Evolutionary conservation across 2,888 invertebrate species (phyloP).

Genomic region (Laothoe populi): DNA sequence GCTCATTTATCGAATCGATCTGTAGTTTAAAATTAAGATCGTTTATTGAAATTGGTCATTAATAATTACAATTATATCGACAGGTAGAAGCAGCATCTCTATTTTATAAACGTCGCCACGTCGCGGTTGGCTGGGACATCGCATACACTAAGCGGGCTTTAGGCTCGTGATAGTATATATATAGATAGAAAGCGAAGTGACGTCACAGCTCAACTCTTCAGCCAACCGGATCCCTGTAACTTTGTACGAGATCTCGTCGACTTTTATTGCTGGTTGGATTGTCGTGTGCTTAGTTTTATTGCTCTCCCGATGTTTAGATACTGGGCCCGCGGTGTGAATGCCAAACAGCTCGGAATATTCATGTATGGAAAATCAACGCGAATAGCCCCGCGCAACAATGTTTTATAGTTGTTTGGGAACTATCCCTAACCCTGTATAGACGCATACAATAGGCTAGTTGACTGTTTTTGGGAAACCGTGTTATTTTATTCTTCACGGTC

Average conservation of each 20-base stretch:
- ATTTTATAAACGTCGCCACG: conserved; percentile 42
- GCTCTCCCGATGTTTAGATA: conserved; percentile 71
- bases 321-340: conserved; percentile 59
- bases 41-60: too few species aligned
- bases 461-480: too few species aligned
- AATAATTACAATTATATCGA: conserved; percentile 33
- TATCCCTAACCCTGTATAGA: conserved; percentile 40
- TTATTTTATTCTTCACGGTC: too few species aligned
- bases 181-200: conserved; percentile 79
- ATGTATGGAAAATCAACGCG: conserved; percentile 65
- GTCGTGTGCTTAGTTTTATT: conserved; percentile 81
- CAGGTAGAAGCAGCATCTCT: conserved; percentile 36
- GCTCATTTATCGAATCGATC: too few species aligned
- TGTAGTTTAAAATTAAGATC: too few species aligned
- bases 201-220: conserved; percentile 59
- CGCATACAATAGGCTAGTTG: too few species aligned
- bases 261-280: conserved; percentile 77
- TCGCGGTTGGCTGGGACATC: conserved; percentile 39
- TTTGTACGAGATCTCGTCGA: conserved; percentile 53
- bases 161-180: conserved; percentile 78
- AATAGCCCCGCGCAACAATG: conserved; percentile 42
- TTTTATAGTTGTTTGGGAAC: conserved; percentile 63
- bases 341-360: conserved; percentile 72
- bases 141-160: conserved; percentile 59
- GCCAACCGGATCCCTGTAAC: conserved; percentile 48